Percentiles rank a stretch among this genome's conserved stretches.
These are phyloP conservation scores for Ariopsis seemanni DNA, from an alignment of 2,113 vertebrate genomes.

Conservation along the genomic window DNA sequence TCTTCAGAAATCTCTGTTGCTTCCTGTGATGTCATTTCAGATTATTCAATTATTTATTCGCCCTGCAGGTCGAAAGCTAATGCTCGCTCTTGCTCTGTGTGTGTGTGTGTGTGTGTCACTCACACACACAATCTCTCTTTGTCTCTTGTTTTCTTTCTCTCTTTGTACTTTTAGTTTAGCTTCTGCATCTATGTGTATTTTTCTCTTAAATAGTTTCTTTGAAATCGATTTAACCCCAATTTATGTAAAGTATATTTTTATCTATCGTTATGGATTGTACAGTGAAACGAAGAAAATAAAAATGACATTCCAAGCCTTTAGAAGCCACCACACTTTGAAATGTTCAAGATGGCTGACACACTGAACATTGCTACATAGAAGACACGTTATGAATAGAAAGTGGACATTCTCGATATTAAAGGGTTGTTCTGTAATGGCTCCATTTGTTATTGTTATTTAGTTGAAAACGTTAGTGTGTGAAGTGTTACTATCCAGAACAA, in stretches of 20 bases:
- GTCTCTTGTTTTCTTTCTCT: constrained; percentile 9
- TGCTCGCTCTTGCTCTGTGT: constrained; percentile 26
- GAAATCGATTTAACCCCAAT: neutral
- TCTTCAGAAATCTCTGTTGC: constrained; percentile 57
- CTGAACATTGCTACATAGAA: neutral
- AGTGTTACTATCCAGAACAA: neutral
- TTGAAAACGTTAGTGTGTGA: neutral
- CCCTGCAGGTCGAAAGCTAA: constrained; percentile 53
- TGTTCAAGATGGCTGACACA: constrained; percentile 6
- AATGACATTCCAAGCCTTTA: neutral
- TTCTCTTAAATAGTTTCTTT: neutral
- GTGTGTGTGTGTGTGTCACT: too few species aligned
- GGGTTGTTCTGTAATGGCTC: neutral
- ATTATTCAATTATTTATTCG: constrained; percentile 74
- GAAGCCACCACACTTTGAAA: neutral
- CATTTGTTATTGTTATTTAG: neutral
- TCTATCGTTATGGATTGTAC: neutral
- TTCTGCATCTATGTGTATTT: neutral
- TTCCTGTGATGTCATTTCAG: constrained; percentile 68
- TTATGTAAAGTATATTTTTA: neutral
- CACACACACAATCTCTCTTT: neutral
- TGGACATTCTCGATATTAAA: neutral
- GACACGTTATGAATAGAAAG: neutral
- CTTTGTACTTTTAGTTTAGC: constrained; percentile 16
- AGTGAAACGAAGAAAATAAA: neutral